These are phyloP conservation scores for Rugalucina vietnamica DNA, from an alignment of 2,888 invertebrate species.

Conservation along the genomic window DNA sequence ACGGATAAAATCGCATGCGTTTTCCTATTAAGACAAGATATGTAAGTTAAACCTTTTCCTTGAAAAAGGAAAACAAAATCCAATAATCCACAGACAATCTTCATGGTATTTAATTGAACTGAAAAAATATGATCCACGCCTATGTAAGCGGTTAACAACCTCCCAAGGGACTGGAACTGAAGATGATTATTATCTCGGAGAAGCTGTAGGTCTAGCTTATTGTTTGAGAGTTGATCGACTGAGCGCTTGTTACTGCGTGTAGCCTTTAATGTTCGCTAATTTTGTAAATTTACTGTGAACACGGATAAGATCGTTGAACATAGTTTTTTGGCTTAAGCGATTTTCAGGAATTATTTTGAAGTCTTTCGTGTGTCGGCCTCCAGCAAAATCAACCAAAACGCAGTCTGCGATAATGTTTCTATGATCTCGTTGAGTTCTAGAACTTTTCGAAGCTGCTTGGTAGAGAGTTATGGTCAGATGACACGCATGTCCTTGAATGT, in stretches of 20 bases:
- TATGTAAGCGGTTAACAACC: background rate
- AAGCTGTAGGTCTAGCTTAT: background rate
- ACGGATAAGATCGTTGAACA: conserved; percentile 12
- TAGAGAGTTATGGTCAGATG: background rate
- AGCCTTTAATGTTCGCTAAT: conserved; percentile 20
- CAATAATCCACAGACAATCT: too few species aligned
- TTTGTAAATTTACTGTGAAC: conserved; percentile 27
- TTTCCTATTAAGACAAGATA: too few species aligned
- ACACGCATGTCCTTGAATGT: too few species aligned
- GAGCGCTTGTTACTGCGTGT: conserved; percentile 12
- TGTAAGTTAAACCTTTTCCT: too few species aligned
- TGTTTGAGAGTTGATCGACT: background rate
- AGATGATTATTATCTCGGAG: background rate
- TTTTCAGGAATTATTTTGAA: conserved; percentile 4
- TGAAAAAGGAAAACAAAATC: too few species aligned
- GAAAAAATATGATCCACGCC: too few species aligned
- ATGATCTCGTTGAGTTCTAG: background rate
- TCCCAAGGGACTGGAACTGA: background rate
- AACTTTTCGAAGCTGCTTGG: background rate
- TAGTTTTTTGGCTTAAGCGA: conserved; percentile 7
- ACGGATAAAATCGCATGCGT: too few species aligned
- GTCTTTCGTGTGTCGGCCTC: too few species aligned
- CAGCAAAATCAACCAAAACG: too few species aligned
- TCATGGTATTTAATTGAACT: too few species aligned
- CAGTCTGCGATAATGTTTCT: too few species aligned